These are phyloP conservation scores for Antedon mediterranea DNA, from an alignment of 53 echinoderm and acorn worm genomes.

Conservation along the genomic window DNA sequence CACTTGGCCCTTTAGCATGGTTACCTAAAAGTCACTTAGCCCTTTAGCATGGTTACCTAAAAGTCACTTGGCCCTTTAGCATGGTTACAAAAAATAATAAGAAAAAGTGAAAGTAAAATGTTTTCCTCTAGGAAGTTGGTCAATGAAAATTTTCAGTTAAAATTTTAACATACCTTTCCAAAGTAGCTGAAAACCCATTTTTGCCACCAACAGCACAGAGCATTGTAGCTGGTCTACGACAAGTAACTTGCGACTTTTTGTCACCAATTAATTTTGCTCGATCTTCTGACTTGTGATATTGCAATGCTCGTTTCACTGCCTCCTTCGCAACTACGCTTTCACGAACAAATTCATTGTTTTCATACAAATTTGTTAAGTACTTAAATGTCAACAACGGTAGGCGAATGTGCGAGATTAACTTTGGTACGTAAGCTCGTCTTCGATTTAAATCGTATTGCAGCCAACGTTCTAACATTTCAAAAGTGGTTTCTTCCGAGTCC, in stretches of 20 bases:
- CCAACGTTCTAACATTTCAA: conserved; percentile 55
- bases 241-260: conserved; percentile 4
- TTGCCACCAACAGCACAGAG: conserved; percentile 93
- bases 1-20: too few species aligned
- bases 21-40: too few species aligned
- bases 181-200: conserved; percentile 87
- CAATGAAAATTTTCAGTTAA: not conserved
- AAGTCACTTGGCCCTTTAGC: too few species aligned
- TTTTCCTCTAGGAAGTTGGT: not conserved
- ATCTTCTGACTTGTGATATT: conserved; percentile 41
- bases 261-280: not conserved
- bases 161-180: conserved; percentile 44
- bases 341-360: conserved; percentile 50
- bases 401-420: conserved; percentile 55
- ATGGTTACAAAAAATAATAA: not conserved
- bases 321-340: conserved; percentile 2
- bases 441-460: conserved; percentile 53
- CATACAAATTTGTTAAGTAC: conserved; percentile 41
- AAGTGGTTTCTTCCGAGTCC: conserved; percentile 53
- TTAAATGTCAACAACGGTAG: conserved; percentile 55
- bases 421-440: conserved; percentile 36
- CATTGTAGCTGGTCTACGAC: conserved; percentile 33
- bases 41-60: too few species aligned
- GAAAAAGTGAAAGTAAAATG: not conserved
- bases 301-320: conserved; percentile 38